Base-by-base conservation (phyloP, 1,140 invertebrate species). In the Drosophila lowei region DNA sequence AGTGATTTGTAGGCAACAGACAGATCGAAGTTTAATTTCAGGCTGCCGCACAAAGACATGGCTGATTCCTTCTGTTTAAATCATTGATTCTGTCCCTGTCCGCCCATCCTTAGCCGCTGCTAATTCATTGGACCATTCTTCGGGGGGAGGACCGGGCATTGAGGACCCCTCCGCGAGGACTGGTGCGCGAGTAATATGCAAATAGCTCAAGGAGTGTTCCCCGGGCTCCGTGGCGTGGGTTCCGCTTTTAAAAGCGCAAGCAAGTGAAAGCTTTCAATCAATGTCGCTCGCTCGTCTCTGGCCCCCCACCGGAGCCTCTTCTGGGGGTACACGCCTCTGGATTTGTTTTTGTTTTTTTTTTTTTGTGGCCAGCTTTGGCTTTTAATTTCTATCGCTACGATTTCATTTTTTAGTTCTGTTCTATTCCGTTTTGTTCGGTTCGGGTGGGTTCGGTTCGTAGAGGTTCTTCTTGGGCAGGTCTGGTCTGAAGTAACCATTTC, bases 211-310 rank as follows among this genome's bases (percentile, higher is more conserved):
- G 50, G 47, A 44, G 58, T 70, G 65, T 56, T 59, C 41, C 3
- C 13, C 42, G 66, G 68, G 57, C 8, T 49, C 11, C 11, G 34
- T 11, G 11, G 11, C 34, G 34, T 38, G 11, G 11, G 11, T 0
- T 83, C 72, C 70, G 46, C 18, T 70, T 83, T 84, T 84, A 70
- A 75, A 83, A 84, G 77, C 75, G 79, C 75, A 84, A 81, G 70
- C 79, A 83, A 84, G 79, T 79, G 79, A 83, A 83, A 83, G 79
- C 79, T 84, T 83, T 83, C 79, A 83, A 83, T 83, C 79, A 83
- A 76, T 83, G 65, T 83, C 72, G 75, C 46, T 74, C 43, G 66
- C 53, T 66, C 56, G 77, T 60, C 59, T 18, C 18, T 18, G 61
- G n/a, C 16, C 71, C 28, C 11, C 44, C 38, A 18, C 2, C 61